Conservation (phyloP, 2,888 invertebrate species). For the Ochlodes sylvanus region DNA sequence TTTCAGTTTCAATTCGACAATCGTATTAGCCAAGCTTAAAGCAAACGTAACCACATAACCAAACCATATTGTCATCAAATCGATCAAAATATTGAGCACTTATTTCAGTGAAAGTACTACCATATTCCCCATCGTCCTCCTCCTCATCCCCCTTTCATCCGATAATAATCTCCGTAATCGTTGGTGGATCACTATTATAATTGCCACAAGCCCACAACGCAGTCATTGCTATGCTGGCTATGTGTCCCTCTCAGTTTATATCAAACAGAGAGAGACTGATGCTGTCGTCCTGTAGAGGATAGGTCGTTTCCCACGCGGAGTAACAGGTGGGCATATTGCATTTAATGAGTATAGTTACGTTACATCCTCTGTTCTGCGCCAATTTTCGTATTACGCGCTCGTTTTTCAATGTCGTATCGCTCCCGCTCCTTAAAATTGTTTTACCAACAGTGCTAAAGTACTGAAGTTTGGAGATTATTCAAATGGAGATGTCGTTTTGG, state of each 20-base stretch:
- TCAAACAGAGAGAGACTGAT: slow-evolving; percentile 12
- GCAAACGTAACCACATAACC: no score
- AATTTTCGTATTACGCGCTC: slow-evolving; percentile 39
- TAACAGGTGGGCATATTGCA: slow-evolving; percentile 40
- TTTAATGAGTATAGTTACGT: slow-evolving; percentile 38
- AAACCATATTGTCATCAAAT: no score
- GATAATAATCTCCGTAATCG: background rate
- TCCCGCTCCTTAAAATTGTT: slow-evolving; percentile 1
- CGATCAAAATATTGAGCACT: no score
- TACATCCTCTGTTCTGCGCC: slow-evolving; percentile 36
- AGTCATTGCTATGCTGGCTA: background rate
- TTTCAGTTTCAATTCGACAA: no score
- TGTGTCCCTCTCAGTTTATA: slow-evolving; percentile 9
- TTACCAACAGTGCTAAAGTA: slow-evolving; percentile 5
- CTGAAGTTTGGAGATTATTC: background rate
- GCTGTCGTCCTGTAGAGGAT: slow-evolving; percentile 23
- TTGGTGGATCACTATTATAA: background rate
- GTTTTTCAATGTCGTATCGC: slow-evolving; percentile 32
- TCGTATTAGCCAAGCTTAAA: no score
- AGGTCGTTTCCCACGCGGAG: slow-evolving; percentile 35
- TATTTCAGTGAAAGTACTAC: no score
- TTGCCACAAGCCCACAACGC: no score
- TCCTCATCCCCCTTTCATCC: background rate
- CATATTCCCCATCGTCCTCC: no score
- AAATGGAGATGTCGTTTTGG: background rate